phyloP scores from a whole-genome alignment of 2,888 invertebrate genomes.

The Pseudoips prasinana region DNA sequence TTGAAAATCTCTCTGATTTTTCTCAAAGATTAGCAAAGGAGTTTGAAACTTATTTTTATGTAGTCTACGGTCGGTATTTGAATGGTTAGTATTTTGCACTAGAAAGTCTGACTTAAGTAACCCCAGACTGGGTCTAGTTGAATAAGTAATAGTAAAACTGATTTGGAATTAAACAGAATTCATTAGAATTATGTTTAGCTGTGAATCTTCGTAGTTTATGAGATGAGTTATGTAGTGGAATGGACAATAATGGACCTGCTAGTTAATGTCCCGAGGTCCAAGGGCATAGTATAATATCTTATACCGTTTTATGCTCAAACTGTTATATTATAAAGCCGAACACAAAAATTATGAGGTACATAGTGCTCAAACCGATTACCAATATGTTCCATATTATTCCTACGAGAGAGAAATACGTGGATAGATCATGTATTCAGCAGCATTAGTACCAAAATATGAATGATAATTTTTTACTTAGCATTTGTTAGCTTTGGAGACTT shows the following conservation, averaged over 20 bases:
- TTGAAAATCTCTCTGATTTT: not conserved
- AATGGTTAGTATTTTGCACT: conserved; percentile 35
- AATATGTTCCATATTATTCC: not conserved
- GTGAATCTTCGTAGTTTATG: conserved; percentile 6
- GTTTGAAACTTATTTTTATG: conserved; percentile 36
- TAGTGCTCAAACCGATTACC: no score
- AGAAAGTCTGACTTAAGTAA: conserved; percentile 51
- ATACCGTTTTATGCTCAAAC: no score
- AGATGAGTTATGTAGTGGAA: not conserved
- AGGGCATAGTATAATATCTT: no score
- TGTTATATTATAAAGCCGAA: no score
- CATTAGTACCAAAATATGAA: no score
- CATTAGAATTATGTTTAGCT: conserved; percentile 31
- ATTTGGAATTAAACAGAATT: conserved; percentile 36
- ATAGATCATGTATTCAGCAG: not conserved
- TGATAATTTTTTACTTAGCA: no score
- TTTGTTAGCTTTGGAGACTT: no score
- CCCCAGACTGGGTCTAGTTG: conserved; percentile 48
- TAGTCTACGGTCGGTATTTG: conserved; percentile 34
- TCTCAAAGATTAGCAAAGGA: conserved; percentile 6
- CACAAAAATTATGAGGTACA: no score
- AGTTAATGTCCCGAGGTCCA: no score
- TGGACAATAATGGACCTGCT: no score
- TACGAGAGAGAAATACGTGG: not conserved
- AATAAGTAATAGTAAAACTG: conserved; percentile 55